Conservation (phyloP, 2,113 vertebrate genomes). For the Patagioenas fasciata region DNA sequence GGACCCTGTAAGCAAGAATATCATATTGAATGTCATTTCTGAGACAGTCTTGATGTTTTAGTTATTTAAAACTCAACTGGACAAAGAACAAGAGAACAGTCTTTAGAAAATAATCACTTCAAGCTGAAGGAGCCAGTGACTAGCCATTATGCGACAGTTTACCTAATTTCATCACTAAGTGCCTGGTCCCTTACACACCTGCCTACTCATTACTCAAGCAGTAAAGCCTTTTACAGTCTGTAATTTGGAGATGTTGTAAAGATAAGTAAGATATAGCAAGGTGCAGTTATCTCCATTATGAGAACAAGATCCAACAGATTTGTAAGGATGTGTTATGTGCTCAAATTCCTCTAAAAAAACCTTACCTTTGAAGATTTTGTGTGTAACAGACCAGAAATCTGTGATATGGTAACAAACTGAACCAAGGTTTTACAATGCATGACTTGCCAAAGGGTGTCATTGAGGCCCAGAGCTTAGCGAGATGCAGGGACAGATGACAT, state of each 20-base stretch:
- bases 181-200: background rate
- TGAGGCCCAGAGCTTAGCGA: background rate
- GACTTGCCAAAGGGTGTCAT: background rate
- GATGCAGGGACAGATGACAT: background rate
- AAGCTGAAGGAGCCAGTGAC: background rate
- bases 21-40: background rate
- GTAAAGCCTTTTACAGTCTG: background rate
- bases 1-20: background rate
- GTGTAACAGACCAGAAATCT: background rate
- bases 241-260: constrained; percentile 1
- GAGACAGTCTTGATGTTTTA: background rate
- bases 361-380: background rate
- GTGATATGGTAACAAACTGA: background rate
- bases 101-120: background rate
- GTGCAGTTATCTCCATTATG: background rate
- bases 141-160: background rate
- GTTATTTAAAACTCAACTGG: background rate
- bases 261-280: background rate
- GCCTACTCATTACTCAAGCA: background rate
- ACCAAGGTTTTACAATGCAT: background rate
- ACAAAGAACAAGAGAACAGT: background rate
- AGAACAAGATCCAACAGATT: background rate
- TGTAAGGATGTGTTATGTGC: background rate
- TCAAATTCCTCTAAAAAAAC: background rate
- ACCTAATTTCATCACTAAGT: background rate